A percentile compares a stretch with the other conserved stretches of the same genome.
Evolutionary conservation across 2,888 invertebrate genomes (phyloP).

Genomic region (Phania funesta): DNA sequence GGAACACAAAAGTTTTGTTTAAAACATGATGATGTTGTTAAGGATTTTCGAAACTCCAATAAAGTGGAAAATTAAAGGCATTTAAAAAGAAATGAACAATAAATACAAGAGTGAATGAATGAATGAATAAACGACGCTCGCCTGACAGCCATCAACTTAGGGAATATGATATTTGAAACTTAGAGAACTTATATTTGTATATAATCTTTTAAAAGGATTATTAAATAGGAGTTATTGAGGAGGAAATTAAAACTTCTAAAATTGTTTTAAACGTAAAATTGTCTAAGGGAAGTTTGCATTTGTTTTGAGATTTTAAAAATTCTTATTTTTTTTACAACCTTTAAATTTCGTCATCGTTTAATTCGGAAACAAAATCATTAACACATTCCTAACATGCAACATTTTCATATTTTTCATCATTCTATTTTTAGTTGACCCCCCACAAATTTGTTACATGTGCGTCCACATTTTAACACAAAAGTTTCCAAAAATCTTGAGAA

Average conservation of each 20-base stretch:
- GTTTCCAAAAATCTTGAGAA: too few relatives aligned
- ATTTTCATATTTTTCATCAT: background rate
- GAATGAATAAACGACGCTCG: background rate
- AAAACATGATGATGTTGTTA: constrained; percentile 18
- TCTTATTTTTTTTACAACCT: too few relatives aligned
- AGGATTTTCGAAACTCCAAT: constrained; percentile 62
- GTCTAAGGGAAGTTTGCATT: background rate
- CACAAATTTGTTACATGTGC: too few relatives aligned
- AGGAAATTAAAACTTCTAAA: constrained; percentile 4
- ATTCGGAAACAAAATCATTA: background rate
- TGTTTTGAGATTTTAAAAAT: too few relatives aligned
- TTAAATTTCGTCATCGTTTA: too few relatives aligned
- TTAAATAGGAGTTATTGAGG: background rate
- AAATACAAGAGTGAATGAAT: constrained; percentile 5
- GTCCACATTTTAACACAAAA: too few relatives aligned
- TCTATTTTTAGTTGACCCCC: too few relatives aligned
- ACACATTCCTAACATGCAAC: background rate
- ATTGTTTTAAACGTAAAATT: too few relatives aligned
- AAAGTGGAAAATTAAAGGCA: constrained; percentile 64
- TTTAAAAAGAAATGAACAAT: constrained; percentile 59
- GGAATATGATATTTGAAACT: constrained; percentile 38
- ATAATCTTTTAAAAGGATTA: constrained; percentile 22
- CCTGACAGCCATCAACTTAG: background rate
- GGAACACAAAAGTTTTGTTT: constrained; percentile 35
- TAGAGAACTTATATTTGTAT: constrained; percentile 10